Evolutionary conservation across 37 sponge, comb jelly and placozoan genomes (phyloP).

Genomic region (Crambe crambe): DNA sequence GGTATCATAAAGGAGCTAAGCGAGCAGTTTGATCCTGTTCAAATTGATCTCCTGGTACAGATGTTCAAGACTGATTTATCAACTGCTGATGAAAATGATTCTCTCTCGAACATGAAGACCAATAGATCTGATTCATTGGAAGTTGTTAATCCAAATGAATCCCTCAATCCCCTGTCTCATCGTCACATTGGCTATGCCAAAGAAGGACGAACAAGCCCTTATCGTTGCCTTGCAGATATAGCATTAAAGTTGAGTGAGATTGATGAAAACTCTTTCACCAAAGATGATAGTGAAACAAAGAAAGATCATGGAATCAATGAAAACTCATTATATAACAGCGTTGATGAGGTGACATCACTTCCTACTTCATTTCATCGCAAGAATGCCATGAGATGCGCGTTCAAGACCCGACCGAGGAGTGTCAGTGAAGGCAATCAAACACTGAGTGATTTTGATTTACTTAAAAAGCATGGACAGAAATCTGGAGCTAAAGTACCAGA

Average conservation of each 20-base stretch:
- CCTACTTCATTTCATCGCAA: too few species aligned
- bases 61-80: not conserved
- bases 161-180: not conserved
- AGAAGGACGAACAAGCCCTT: not conserved
- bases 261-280: not conserved
- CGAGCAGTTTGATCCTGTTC: not conserved
- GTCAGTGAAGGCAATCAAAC: too few species aligned
- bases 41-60: not conserved
- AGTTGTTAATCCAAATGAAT: not conserved
- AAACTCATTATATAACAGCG: too few species aligned
- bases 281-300: not conserved
- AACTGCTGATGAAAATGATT: too few species aligned
- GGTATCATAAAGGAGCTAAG: not conserved
- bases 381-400: too few species aligned
- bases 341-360: too few species aligned
- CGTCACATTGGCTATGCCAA: not conserved
- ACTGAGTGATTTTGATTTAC: too few species aligned
- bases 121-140: not conserved
- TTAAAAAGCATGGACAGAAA: too few species aligned
- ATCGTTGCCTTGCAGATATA: not conserved
- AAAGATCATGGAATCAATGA: not conserved
- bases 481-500: too few species aligned
- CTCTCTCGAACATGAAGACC: too few species aligned
- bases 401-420: too few species aligned
- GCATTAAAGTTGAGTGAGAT: not conserved